These are phyloP conservation scores for Euleptes europaea DNA, from an alignment of 2,113 vertebrate species.

Conservation along the genomic window DNA sequence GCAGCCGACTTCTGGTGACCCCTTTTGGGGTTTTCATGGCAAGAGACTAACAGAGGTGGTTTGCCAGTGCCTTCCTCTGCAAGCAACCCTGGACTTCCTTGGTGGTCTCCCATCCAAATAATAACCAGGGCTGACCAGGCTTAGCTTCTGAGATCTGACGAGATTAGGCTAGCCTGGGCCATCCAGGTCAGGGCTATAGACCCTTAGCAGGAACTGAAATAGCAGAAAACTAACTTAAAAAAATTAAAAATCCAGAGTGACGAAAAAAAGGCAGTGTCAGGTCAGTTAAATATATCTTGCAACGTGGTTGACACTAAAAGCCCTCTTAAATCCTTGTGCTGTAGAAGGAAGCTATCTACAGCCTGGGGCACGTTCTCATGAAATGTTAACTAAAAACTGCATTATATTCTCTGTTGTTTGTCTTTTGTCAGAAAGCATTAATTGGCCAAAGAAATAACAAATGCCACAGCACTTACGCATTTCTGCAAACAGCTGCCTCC, in stretches of 20 bases:
- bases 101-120: too few species aligned
- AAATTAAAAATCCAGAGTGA: slow-evolving; percentile 20
- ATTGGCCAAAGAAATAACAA: slow-evolving; percentile 14
- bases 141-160: too few species aligned
- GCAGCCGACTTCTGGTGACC: too few species aligned
- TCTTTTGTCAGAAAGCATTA: slow-evolving; percentile 43
- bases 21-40: too few species aligned
- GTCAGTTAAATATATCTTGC: slow-evolving; percentile 18
- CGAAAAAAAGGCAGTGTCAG: neutral
- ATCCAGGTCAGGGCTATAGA: too few species aligned
- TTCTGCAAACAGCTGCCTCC: slow-evolving; percentile 99
- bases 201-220: neutral
- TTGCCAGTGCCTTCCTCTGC: too few species aligned
- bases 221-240: neutral
- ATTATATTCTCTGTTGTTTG: slow-evolving; percentile 40
- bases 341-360: slow-evolving; percentile 14
- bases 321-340: neutral
- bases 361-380: slow-evolving; percentile 27
- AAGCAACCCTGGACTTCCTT: too few species aligned
- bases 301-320: slow-evolving; percentile 4
- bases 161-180: too few species aligned
- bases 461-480: slow-evolving; percentile 90
- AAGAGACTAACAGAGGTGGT: too few species aligned
- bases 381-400: slow-evolving; percentile 15
- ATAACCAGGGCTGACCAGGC: too few species aligned